Evolutionary conservation across 2,888 invertebrate genomes (phyloP), one percentile per base, ranked within the genome.

Genomic region (Piscicola geometra): DNA sequence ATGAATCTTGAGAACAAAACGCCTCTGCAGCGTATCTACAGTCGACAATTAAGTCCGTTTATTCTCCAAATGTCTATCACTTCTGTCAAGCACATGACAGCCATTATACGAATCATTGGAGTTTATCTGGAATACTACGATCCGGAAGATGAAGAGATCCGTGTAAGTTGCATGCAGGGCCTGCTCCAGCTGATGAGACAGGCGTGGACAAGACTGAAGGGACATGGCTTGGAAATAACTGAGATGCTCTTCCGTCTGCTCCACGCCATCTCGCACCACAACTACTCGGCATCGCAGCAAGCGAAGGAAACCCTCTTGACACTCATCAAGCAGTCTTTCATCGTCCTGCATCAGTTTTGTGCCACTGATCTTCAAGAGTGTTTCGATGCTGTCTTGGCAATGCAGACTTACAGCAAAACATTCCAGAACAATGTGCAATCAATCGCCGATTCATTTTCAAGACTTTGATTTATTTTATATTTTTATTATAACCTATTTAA

Each of bases 221-320:
- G n/a, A 3, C 60, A 56, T 56, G 60, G 60, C 60, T 21, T 56
- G 5, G 60, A 56, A n/a, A 56, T 56, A 3, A 56, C 25, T 5
- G 60, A 56, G n/a, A 3, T 5, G 3, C 60, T 56, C 5, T 25
- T 56, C n/a, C 21, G 25, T 5, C 60, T 56, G 3, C n/a, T 56
- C 12, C 60, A 56, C 25, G 60, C 60, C 60, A 56, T 56, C 60
- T 56, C 60, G 5, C 60, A 56, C 60, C 60, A 56, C 60, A 56
- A 56, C 60, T 56, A 56, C n/a, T 3, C 3, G 5, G 60, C 12
- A 9, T 18, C 15, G 3, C 12, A 18, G 5, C 3, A 25, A 5
- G 60, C 60, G 9, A 9, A 21, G 5, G 25, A 5, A 18, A 25
- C 12, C 60, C 21, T 56, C 21, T 25, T 56, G 60, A 5, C 5